Evolutionary conservation across 1,140 invertebrate species (phyloP), one percentile per base, ranked within the genome.

Genomic region (Nebria ingens): DNA sequence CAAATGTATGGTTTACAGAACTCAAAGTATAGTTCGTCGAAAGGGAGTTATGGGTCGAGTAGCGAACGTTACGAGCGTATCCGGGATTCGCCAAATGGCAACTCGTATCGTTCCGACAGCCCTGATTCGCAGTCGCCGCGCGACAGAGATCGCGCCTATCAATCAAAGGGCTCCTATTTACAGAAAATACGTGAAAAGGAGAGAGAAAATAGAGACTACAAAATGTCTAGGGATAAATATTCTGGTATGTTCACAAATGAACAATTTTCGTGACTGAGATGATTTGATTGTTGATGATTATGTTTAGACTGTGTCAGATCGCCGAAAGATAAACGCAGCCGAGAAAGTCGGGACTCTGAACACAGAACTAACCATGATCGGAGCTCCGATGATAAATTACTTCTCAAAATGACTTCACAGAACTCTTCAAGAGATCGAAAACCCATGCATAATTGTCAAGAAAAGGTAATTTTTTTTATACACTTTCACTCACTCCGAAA

Each of bases 161-260:
- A 81, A 67, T 81, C 84, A 69, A 89, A 89, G 75, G 76, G 75
- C 71, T 81, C 86, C 74, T 86, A 87, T 77, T 71, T 88, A 71
- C 83, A 89, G 65, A 85, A 86, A 76, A 78, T 82, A 72, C 79
- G 83, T 61, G 84, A 90, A 75, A 89, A 89, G 82, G 88, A 91
- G 83, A 89, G 89, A 83, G 90, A 91, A 81, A 84, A 82, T 79
- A 85, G 82, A 88, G 84, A 89, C 79, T 90, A 88, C 73, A 91
- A 87, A 77, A 79, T 82, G 75, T 83, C 81, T 76, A 86, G 87
- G 74, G 87, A 89, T 77, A 89, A 89, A 81, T 86, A 86, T 84
- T 80, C 82, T 70, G 82, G 82, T 84, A 76, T 72, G 60, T 66
- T 56, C 58, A 22, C 40, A 50, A 13, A 19, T 51, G 40, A 6